phyloP scores from a whole-genome alignment of 1,140 invertebrate species.

The Trachymyrmex cornetzi region DNA sequence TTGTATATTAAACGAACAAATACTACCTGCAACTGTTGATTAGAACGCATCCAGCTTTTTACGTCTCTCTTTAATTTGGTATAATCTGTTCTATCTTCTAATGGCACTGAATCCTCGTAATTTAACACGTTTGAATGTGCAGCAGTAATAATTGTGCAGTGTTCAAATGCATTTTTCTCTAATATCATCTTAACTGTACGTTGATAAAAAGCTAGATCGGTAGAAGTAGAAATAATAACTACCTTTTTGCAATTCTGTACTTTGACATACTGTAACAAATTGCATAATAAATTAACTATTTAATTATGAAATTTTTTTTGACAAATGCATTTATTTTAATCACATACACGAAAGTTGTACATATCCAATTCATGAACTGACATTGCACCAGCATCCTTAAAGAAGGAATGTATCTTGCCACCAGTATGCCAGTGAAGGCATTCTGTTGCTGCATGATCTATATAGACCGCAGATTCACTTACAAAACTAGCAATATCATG shows the following conservation, averaged over 20 bases:
- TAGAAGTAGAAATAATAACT: conserved; percentile 87
- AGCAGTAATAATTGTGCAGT: conserved; percentile 86
- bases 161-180: conserved; percentile 87
- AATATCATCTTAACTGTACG: conserved; percentile 86
- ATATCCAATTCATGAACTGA: conserved; percentile 88
- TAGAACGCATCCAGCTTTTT: conserved; percentile 87
- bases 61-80: conserved; percentile 85
- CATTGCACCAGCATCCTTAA: conserved; percentile 87
- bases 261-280: conserved; percentile 79
- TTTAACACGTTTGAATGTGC: conserved; percentile 85
- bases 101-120: conserved; percentile 73
- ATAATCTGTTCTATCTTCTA: conserved; percentile 81
- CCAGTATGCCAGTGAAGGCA: conserved; percentile 88
- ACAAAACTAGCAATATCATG: conserved; percentile 69
- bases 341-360: conserved; percentile 83
- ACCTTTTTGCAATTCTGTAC: conserved; percentile 85
- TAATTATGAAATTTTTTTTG: not conserved
- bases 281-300: conserved; percentile 8
- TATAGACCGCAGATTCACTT: conserved; percentile 87
- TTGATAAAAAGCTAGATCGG: conserved; percentile 85
- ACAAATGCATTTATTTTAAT: conserved; percentile 12
- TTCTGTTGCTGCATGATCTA: conserved; percentile 87
- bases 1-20: not conserved
- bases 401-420: conserved; percentile 81
- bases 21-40: conserved; percentile 82